Conservation (phyloP, 2,888 invertebrate genomes). For the Chorisops tibialis region DNA sequence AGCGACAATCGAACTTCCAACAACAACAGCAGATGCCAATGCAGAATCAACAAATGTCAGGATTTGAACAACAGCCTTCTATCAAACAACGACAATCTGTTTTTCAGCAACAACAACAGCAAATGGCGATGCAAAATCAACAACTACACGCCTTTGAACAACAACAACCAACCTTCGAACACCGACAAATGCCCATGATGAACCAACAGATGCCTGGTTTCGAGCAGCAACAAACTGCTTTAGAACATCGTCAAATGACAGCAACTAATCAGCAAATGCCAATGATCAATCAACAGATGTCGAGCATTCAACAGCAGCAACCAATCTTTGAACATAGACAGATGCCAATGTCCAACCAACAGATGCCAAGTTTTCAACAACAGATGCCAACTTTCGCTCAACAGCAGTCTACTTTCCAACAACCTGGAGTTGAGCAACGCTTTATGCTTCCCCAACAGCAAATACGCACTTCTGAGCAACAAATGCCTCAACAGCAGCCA, state of each 20-base stretch:
- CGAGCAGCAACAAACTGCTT: not conserved
- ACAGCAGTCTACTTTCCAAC: not conserved
- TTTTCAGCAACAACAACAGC: not conserved
- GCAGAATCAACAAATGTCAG: not conserved
- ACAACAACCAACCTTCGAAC: not conserved
- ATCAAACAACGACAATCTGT: too few species aligned
- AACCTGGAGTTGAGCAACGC: not conserved
- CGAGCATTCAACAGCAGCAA: not conserved
- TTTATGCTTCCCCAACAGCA: not conserved
- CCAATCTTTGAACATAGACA: not conserved
- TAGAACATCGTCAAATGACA: not conserved
- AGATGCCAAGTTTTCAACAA: not conserved
- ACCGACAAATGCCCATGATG: not conserved
- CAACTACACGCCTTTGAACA: not conserved
- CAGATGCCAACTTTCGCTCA: not conserved
- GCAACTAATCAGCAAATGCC: not conserved
- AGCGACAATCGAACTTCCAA: not conserved
- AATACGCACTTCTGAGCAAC: not conserved
- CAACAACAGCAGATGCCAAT: not conserved
- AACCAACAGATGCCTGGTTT: not conserved
- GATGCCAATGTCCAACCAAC: not conserved
- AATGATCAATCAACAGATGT: not conserved
- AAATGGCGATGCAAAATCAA: not conserved
- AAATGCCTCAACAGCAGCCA: not conserved
- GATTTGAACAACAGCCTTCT: too few species aligned